These are phyloP conservation scores for Spongilla lacustris DNA, from an alignment of 37 sponge, comb jelly and placozoan genomes.

Conservation along the genomic window DNA sequence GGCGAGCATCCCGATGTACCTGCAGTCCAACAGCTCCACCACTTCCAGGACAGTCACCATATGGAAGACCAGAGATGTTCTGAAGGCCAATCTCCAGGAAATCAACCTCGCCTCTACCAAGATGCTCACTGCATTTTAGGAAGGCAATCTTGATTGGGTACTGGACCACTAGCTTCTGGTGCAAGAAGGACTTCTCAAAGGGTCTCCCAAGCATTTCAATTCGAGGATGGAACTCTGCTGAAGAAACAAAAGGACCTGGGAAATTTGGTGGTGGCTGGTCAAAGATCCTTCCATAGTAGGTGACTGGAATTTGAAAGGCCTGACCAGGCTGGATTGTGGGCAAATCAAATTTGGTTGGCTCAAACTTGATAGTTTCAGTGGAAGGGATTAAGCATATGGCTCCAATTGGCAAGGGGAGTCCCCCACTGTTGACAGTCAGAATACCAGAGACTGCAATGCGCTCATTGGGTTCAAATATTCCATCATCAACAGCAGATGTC, in stretches of 20 bases:
- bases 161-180: slow-evolving; percentile 72
- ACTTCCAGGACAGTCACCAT: slow-evolving; percentile 65
- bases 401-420: slow-evolving; percentile 70
- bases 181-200: slow-evolving; percentile 64
- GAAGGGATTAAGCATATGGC: slow-evolving; percentile 55
- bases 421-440: slow-evolving; percentile 57
- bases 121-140: slow-evolving; percentile 59
- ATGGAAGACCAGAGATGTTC: slow-evolving; percentile 79
- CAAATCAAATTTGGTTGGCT: slow-evolving; percentile 59
- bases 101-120: slow-evolving; percentile 75
- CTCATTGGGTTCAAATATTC: slow-evolving; percentile 87
- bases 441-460: slow-evolving; percentile 63
- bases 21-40: slow-evolving; percentile 69
- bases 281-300: slow-evolving; percentile 79
- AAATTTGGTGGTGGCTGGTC: slow-evolving; percentile 85
- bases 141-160: slow-evolving; percentile 78
- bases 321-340: slow-evolving; percentile 48
- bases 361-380: slow-evolving; percentile 69
- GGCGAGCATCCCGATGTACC: slow-evolving; percentile 73
- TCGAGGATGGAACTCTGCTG: slow-evolving; percentile 69
- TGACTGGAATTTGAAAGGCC: slow-evolving; percentile 54
- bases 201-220: slow-evolving; percentile 73
- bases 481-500: slow-evolving; percentile 80
- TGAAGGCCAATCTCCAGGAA: slow-evolving; percentile 71
- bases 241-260: slow-evolving; percentile 75